These are phyloP conservation scores for Epinotia ramella DNA, from an alignment of 2,888 invertebrate genomes.

Conservation along the genomic window DNA sequence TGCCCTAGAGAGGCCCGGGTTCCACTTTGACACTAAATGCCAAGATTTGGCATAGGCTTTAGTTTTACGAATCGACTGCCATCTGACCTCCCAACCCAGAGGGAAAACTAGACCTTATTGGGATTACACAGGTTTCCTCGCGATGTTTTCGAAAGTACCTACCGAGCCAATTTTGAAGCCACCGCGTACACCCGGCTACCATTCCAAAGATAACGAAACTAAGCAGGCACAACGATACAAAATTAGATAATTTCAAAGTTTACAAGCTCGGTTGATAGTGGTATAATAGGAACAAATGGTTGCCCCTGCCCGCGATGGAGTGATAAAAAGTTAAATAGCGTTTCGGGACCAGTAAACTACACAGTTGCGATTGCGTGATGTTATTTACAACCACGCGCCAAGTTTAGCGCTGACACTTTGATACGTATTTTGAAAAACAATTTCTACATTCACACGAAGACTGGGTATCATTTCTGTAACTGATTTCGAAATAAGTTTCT, in stretches of 20 bases:
- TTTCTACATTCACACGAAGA: constrained; percentile 23
- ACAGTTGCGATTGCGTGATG: constrained; percentile 63
- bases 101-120: too few relatives aligned
- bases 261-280: constrained; percentile 11
- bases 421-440: constrained; percentile 37
- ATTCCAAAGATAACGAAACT: not conserved
- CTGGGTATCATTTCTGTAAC: not conserved
- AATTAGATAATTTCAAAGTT: constrained; percentile 30
- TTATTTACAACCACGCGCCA: constrained; percentile 62
- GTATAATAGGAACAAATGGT: constrained; percentile 22
- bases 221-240: not conserved
- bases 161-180: too few relatives aligned
- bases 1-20: too few relatives aligned
- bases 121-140: too few relatives aligned
- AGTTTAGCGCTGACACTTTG: constrained; percentile 51
- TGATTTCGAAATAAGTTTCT: too few relatives aligned
- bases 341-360: constrained; percentile 61
- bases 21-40: too few relatives aligned
- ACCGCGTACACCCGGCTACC: too few relatives aligned
- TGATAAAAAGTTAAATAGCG: constrained; percentile 72
- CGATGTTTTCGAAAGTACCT: too few relatives aligned
- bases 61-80: too few relatives aligned
- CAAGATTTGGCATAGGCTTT: too few relatives aligned
- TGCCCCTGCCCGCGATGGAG: constrained; percentile 55
- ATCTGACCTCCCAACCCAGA: too few relatives aligned